Base-by-base conservation (phyloP, 1,140 invertebrate genomes). In the Heliconius congener region DNA sequence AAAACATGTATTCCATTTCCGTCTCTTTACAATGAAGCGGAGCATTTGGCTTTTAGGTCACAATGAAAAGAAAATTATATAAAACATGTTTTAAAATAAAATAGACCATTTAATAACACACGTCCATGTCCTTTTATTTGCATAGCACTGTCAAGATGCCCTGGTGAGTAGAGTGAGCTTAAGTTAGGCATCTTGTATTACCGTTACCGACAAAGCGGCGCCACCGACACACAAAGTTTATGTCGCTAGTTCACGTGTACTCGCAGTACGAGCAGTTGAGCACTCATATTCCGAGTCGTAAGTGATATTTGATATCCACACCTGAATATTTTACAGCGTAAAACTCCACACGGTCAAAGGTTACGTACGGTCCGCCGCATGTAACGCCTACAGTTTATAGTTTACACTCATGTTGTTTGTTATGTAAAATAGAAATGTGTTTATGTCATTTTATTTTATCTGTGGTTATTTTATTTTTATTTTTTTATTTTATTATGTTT, bases 101-200 rank as follows among this genome's bases (percentile, higher is more conserved):
- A 66, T 66, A 11, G 23, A 66, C 27, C 8, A 16, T 66, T 30
- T 66, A 66, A 23, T 66, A 30, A 5, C n/a, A n/a, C 6, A 57
- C 55, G 60, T 30, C 3, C 60, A 30, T 84, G 77, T 71, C 72
- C 30, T 82, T 83, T 73, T 84, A 82, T 84, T 85, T 79, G 79
- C 78, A 76, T 76, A 71, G 83, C 81, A 87, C 85, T 66, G 60
- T 66, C 23, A 85, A 82, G 83, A 87, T 73, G 60, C 23, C 16
- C 60, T 66, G 76, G 81, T 83, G 81, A 37, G 34, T 82, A 83
- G 80, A 85, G 79, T 86, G 79, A 87, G 85, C 85, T 84, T 85
- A 84, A 85, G 84, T 85, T 85, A 87, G 88, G 87, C 85, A 90
- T 91, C 88, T 93, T 81, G 90, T 88, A 88, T 91, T 93, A 93